phyloP scores from a whole-genome alignment of 35 echinoderm and acorn worm species.

The Ophioderma brevispina region DNA sequence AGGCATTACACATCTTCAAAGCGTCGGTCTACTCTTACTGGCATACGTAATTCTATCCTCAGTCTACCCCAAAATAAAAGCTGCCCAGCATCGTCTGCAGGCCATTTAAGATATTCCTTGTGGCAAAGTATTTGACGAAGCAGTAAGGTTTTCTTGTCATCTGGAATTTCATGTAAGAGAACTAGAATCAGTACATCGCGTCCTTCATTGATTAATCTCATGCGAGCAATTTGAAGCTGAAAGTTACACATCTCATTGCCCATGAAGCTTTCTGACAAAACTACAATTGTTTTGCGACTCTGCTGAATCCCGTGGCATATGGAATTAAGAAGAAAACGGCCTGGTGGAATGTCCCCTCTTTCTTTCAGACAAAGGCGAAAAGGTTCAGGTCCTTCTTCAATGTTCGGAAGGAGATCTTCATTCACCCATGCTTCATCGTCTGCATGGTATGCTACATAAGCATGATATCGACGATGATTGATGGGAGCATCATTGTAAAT shows the following conservation, averaged over 20 bases:
- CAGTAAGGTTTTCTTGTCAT: neutral
- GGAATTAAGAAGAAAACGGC: neutral
- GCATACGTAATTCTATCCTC: neutral
- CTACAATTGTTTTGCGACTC: neutral
- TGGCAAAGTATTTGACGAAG: neutral
- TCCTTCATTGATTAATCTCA: neutral
- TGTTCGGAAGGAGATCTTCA: neutral
- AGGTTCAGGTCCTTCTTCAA: neutral
- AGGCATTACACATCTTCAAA: no score
- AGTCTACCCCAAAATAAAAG: neutral
- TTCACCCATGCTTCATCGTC: neutral
- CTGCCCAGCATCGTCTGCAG: neutral
- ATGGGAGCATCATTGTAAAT: no score
- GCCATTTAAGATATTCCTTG: neutral
- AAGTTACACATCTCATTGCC: neutral
- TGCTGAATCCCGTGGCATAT: neutral
- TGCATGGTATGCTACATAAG: neutral
- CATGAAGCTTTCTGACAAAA: neutral
- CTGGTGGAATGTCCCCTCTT: neutral
- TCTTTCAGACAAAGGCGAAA: neutral
- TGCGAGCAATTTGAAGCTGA: neutral
- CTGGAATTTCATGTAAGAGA: neutral
- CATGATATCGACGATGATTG: no score
- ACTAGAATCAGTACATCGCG: neutral
- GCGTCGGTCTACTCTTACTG: neutral